Conservation (phyloP, 1,140 invertebrate genomes). For the Hyles euphorbiae region DNA sequence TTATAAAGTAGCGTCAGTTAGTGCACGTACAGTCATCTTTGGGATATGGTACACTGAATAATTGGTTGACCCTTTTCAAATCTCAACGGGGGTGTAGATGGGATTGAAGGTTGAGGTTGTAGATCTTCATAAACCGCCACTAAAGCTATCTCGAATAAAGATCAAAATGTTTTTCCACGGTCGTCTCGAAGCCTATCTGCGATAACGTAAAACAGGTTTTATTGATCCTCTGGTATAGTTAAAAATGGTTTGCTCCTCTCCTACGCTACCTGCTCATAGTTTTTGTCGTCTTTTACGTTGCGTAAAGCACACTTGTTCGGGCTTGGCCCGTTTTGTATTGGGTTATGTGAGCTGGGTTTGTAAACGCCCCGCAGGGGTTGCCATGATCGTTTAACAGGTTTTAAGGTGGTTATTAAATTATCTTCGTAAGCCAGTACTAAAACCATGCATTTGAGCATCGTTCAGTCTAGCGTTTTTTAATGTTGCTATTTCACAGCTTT, state of each 20-base stretch:
- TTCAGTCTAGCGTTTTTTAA: too few species aligned
- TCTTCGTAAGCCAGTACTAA: too few species aligned
- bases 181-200: too few species aligned
- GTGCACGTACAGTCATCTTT: conserved; percentile 1
- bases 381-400: too few species aligned
- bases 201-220: conserved; percentile 58
- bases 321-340: conserved; percentile 37
- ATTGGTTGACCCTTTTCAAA: conserved; percentile 52
- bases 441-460: too few species aligned
- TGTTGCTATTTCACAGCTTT: too few species aligned
- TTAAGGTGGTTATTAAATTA: too few species aligned
- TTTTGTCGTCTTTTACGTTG: conserved; percentile 70
- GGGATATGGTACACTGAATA: conserved; percentile 15
- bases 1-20: too few species aligned
- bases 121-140: conserved; percentile 26
- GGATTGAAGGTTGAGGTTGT: conserved; percentile 49
- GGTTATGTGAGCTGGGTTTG: conserved; percentile 3
- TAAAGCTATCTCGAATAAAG: conserved; percentile 9
- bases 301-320: conserved; percentile 68
- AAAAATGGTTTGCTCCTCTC: conserved; percentile 49
- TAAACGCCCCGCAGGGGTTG: too few species aligned
- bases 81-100: conserved; percentile 60
- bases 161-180: conserved; percentile 25
- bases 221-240: conserved; percentile 55
- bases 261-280: conserved; percentile 58